Evolutionary conservation across 92 coral and sea anemone species (phyloP).

Genomic region (Heliopora coerulea): DNA sequence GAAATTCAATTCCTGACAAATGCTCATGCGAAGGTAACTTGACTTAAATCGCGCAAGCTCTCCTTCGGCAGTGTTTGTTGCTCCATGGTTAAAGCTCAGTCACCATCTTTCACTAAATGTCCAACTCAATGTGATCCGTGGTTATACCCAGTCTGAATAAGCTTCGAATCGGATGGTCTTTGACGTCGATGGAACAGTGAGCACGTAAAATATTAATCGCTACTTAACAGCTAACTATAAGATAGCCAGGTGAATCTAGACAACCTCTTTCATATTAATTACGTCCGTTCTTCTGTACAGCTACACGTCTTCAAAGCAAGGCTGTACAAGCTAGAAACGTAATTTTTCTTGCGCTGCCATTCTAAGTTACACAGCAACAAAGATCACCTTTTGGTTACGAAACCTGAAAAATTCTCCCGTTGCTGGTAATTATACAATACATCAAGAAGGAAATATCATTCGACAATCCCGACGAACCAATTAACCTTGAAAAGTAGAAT

Average conservation of each 20-base stretch:
- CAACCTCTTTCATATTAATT: slow-evolving; percentile 39
- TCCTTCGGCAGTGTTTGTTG: not conserved
- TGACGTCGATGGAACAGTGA: not conserved
- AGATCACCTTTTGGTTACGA: not conserved
- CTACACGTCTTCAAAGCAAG: not conserved
- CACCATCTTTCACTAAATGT: too few species aligned
- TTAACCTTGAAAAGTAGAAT: slow-evolving; percentile 26
- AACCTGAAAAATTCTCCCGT: not conserved
- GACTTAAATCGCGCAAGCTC: not conserved
- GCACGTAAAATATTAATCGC: slow-evolving; percentile 38
- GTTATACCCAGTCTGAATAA: not conserved
- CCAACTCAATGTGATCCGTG: not conserved
- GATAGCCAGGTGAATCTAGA: slow-evolving; percentile 32
- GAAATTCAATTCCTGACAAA: not conserved
- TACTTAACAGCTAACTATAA: slow-evolving; percentile 24
- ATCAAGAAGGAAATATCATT: not conserved
- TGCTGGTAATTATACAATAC: not conserved
- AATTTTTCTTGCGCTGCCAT: too few species aligned
- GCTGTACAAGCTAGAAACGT: not conserved
- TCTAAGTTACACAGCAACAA: not conserved
- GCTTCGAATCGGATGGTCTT: not conserved
- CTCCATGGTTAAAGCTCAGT: too few species aligned
- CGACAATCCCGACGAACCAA: slow-evolving; percentile 1
- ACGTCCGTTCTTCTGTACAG: slow-evolving; percentile 21
- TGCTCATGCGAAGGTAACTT: not conserved